Base-by-base conservation (phyloP, 1,140 invertebrate genomes). In the Rhagoletis pomonella region DNA sequence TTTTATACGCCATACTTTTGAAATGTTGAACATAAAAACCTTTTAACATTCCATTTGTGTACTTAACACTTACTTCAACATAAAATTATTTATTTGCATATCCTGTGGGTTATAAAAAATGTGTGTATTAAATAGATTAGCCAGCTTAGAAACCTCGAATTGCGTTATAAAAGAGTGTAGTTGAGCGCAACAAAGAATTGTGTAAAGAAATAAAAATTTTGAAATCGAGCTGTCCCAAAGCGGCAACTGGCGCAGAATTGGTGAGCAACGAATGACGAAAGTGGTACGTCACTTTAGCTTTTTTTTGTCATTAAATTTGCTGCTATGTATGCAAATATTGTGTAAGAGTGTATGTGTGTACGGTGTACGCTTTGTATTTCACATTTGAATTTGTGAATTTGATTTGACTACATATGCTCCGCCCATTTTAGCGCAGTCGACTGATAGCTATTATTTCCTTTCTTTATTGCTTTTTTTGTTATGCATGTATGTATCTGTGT, bases 341-440 rank as follows among this genome's bases (percentile, higher is more conserved):
- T 7, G 12, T 29, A 29, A 10, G 12, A 42, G 12, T 47, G 44
- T 55, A 0, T 29, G 7, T 62, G 4, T 62, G 6, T n/a, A 29
- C 1, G 4, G n/a, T n/a, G n/a, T 14, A 81, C n/a, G 47, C 7
- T 55, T 81, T 29, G 73, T 14, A 55, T 2, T 81, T 55, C 47
- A 81, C 17, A 55, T 81, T 81, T 81, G 73, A 81, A 81, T 81
- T 81, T 81, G 47, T 81, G 47, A 81, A 58, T 81, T 81, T 55
- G 47, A 55, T 81, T 81, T 81, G 73, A 10, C 47, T 81, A 55
- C 29, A 29, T 29, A 29, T 14, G 50, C 73, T 81, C 73, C 73
- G 73, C 73, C 73, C 73, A 81, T 50, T 81, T 19, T 55, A 81
- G 73, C 4, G 44, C 73, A 50, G 47, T 17, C 17, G 14, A 7